Conservation (phyloP, 2,888 invertebrate species). For the Malacosoma neustria region DNA sequence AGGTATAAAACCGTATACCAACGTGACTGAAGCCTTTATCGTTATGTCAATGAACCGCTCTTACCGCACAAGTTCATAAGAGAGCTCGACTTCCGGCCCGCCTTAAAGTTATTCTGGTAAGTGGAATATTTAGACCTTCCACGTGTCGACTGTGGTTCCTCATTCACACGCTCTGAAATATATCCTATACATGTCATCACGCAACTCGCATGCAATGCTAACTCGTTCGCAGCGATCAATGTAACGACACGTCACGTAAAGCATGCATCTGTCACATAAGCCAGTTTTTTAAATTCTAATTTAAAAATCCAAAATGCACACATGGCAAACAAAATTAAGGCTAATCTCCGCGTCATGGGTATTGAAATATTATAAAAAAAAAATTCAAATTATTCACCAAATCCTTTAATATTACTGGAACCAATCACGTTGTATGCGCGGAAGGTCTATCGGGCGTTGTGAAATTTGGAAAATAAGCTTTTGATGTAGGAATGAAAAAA, state of each 20-base stretch:
- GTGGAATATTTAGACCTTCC: conserved; percentile 89
- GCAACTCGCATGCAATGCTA: conserved; percentile 42
- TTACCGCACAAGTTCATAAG: conserved; percentile 98
- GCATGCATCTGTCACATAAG: conserved; percentile 50
- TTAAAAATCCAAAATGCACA: conserved; percentile 12
- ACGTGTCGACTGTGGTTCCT: conserved; percentile 85
- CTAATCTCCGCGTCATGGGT: conserved; percentile 25
- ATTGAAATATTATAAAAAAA: conserved; percentile 22
- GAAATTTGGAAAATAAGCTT: conserved; percentile 49
- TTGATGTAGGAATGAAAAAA: conserved; percentile 23
- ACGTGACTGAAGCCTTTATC: conserved; percentile 54
- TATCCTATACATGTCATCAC: conserved; percentile 67
- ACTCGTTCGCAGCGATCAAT: conserved; percentile 18
- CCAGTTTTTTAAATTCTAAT: conserved; percentile 19
- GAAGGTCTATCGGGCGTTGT: conserved; percentile 56
- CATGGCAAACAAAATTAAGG: conserved; percentile 50
- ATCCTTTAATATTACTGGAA: conserved; percentile 39
- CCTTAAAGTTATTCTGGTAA: conserved; percentile 91
- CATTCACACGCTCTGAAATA: conserved; percentile 89
- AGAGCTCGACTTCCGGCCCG: conserved; percentile 92
- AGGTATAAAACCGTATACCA: conserved; percentile 38
- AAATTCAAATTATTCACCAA: conserved; percentile 21
- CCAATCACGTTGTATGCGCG: conserved; percentile 48
- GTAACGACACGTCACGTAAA: conserved; percentile 12
- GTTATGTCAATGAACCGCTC: conserved; percentile 63